phyloP scores from a whole-genome alignment of 2,113 vertebrate genomes.

The Serinus canaria region DNA sequence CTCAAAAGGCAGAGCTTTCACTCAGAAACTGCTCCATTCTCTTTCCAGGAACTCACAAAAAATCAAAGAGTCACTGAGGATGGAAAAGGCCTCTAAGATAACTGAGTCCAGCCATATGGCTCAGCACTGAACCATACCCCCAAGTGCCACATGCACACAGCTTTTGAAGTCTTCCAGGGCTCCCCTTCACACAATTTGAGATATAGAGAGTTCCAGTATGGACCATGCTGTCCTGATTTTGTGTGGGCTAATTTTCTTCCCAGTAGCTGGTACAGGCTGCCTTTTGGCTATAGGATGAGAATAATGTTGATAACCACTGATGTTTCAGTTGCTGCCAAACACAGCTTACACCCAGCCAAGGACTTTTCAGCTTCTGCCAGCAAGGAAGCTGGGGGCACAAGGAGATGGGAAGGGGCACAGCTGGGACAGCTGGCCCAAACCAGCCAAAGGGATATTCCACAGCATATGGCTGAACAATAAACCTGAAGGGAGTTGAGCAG shows the following conservation, averaged over 20 bases:
- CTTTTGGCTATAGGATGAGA: neutral
- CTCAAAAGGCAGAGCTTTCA: neutral
- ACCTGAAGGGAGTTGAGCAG: neutral
- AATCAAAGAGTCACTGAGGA: neutral
- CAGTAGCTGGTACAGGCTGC: neutral
- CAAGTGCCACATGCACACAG: neutral
- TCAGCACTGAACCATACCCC: neutral
- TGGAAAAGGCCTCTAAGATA: neutral
- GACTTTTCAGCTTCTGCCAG: neutral
- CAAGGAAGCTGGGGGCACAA: neutral
- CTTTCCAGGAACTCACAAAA: neutral
- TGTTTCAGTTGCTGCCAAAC: neutral
- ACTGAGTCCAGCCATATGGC: fast-evolving
- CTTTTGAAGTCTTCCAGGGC: neutral
- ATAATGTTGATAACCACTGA: neutral
- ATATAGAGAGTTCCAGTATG: neutral
- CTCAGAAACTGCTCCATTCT: neutral
- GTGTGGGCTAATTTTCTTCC: neutral
- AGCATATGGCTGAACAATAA: neutral
- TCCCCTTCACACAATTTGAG: neutral
- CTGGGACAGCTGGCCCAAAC: neutral
- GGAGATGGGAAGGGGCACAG: neutral
- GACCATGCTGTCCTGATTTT: neutral
- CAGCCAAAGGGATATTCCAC: neutral
- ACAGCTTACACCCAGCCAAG: neutral